Conservation (phyloP, 2,113 vertebrate species). For the Brachypodius melanocephalos region DNA sequence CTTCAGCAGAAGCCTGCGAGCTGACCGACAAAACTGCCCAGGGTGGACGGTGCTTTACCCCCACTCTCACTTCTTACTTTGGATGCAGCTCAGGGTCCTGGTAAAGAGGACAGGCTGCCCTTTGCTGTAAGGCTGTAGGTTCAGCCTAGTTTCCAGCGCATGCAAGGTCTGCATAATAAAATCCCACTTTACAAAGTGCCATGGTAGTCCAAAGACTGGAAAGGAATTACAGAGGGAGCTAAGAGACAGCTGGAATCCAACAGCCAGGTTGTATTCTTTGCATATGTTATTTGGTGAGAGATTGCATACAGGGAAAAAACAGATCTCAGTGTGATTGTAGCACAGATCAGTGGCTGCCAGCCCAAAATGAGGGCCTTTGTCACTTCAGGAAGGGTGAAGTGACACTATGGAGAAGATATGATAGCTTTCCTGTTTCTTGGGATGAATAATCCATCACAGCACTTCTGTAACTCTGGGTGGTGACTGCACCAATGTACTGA, state of each 20-base stretch:
- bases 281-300: not conserved
- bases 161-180: not conserved
- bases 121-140: not conserved
- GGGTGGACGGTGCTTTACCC: not conserved
- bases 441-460: not conserved
- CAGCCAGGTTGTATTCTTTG: accelerated
- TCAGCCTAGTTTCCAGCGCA: not conserved
- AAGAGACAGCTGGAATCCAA: not conserved
- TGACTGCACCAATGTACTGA: not conserved
- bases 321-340: not conserved
- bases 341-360: not conserved
- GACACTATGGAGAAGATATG: not conserved
- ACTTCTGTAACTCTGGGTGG: not conserved
- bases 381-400: not conserved
- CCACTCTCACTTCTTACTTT: not conserved
- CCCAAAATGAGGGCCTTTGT: not conserved
- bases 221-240: not conserved
- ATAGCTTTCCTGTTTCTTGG: not conserved
- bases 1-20: not conserved
- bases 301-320: not conserved
- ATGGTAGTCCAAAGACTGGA: not conserved
- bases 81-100: not conserved
- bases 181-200: not conserved
- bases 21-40: not conserved
- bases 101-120: not conserved